Evolutionary conservation across 2,888 invertebrate genomes (phyloP).

Genomic region (Odontomyia ornata): DNA sequence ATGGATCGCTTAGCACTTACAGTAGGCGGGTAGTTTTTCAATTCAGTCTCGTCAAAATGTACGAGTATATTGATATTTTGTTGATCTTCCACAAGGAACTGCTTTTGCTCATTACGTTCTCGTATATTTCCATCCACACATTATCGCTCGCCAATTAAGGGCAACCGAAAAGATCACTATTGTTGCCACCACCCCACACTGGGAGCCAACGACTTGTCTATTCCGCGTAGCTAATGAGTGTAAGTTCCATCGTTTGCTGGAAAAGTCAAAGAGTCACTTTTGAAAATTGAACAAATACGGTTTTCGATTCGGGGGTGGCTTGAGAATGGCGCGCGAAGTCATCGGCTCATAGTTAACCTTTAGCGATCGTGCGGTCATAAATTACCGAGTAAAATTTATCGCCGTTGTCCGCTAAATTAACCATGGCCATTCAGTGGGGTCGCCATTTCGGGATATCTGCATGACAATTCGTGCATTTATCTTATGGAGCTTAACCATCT

Average conservation of each 20-base stretch:
- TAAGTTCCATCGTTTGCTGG: conserved; percentile 4
- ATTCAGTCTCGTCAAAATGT: conserved; percentile 3
- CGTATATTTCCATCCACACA: conserved; percentile 11
- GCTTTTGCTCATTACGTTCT: neutral
- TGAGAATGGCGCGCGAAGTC: neutral
- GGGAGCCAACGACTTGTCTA: neutral
- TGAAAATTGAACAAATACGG: conserved; percentile 31
- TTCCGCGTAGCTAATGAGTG: conserved; percentile 5
- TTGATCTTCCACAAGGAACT: conserved; percentile 18
- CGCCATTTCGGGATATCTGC: neutral
- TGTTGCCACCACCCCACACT: neutral
- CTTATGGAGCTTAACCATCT: conserved; percentile 15
- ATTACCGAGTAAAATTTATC: conserved; percentile 32
- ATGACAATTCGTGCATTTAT: conserved; percentile 12
- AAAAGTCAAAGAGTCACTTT: conserved; percentile 23
- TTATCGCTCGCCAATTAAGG: conserved; percentile 41
- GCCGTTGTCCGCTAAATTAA: neutral
- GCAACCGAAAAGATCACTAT: conserved; percentile 29
- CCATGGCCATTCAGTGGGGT: neutral
- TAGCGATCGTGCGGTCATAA: conserved; percentile 19
- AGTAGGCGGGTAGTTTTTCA: conserved; percentile 32
- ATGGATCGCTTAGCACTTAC: conserved; percentile 27
- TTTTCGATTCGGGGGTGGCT: conserved; percentile 31
- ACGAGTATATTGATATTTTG: neutral
- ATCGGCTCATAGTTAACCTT: conserved; percentile 31